Evolutionary conservation across 2,113 vertebrate species (phyloP).

Genomic region (Rhadina sibilatrix): DNA sequence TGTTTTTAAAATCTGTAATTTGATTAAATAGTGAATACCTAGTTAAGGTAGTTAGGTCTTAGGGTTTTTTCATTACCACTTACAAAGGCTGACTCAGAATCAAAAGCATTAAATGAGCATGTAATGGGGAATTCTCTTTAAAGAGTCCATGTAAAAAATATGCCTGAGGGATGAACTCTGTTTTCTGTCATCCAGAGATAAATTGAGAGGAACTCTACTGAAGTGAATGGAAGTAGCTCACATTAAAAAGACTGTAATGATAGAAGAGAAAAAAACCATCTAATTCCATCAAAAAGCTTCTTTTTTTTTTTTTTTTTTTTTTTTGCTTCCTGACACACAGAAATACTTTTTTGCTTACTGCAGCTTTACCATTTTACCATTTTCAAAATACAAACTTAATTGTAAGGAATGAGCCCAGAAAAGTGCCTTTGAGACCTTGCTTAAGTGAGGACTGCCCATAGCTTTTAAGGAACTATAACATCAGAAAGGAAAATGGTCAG

Average conservation of each 20-base stretch:
- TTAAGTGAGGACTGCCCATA: background rate
- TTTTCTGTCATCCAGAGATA: background rate
- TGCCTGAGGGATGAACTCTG: background rate
- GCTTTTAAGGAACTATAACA: background rate
- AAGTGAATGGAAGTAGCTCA: background rate
- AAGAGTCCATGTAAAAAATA: background rate
- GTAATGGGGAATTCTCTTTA: background rate
- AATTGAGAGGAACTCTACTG: background rate
- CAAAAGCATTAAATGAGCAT: constrained; percentile 2
- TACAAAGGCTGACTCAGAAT: background rate
- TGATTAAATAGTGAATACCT: background rate
- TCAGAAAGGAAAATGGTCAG: background rate
- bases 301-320: background rate
- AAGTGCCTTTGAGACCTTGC: background rate
- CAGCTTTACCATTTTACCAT: background rate
- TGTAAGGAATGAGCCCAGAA: background rate
- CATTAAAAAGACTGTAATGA: background rate
- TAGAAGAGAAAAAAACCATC: background rate
- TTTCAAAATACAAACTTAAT: background rate
- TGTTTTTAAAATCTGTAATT: background rate
- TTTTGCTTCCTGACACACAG: background rate
- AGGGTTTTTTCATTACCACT: background rate
- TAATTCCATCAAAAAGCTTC: background rate
- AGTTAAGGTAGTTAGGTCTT: background rate
- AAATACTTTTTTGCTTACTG: background rate